These are phyloP conservation scores for Harpalus rufipes DNA, from an alignment of 2,888 invertebrate genomes.

Conservation along the genomic window DNA sequence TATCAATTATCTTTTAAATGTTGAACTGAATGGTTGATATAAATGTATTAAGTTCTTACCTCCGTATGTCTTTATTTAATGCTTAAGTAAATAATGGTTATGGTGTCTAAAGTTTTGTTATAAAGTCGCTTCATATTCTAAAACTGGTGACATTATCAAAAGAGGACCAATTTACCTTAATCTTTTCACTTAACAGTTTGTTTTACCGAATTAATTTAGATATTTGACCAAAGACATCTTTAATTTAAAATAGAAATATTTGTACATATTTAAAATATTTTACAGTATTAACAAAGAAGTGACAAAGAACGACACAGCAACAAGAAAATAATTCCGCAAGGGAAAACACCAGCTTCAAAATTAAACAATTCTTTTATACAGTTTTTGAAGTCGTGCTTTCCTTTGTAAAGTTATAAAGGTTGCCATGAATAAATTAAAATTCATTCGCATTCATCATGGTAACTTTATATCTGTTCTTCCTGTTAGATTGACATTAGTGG, in stretches of 20 bases:
- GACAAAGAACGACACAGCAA: constrained; percentile 14
- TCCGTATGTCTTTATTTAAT: constrained; percentile 7
- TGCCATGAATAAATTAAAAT: constrained; percentile 44
- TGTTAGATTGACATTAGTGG: constrained; percentile 29
- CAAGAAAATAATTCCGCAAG: neutral
- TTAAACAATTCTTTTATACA: neutral
- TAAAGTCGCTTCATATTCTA: constrained; percentile 63
- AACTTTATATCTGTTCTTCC: constrained; percentile 40
- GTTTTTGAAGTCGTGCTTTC: neutral
- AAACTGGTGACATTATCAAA: constrained; percentile 62
- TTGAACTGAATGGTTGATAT: constrained; percentile 25
- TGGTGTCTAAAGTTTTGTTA: constrained; percentile 35
- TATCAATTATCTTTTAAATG: constrained; percentile 30
- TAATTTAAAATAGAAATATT: constrained; percentile 27
- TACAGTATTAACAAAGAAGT: constrained; percentile 46
- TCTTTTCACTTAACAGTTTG: constrained; percentile 41
- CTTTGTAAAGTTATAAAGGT: constrained; percentile 5
- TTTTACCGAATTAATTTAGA: constrained; percentile 34
- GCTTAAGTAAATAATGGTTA: constrained; percentile 38
- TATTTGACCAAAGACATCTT: constrained; percentile 39
- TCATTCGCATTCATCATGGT: neutral
- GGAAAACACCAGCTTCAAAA: neutral
- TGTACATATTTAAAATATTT: constrained; percentile 36
- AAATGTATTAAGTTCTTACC: constrained; percentile 42
- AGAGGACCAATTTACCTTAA: constrained; percentile 63